A percentile compares a stretch with the other conserved stretches of the same genome.
These are phyloP conservation scores for Lithophane ornitopus DNA, from an alignment of 2,888 invertebrate genomes.

Conservation along the genomic window DNA sequence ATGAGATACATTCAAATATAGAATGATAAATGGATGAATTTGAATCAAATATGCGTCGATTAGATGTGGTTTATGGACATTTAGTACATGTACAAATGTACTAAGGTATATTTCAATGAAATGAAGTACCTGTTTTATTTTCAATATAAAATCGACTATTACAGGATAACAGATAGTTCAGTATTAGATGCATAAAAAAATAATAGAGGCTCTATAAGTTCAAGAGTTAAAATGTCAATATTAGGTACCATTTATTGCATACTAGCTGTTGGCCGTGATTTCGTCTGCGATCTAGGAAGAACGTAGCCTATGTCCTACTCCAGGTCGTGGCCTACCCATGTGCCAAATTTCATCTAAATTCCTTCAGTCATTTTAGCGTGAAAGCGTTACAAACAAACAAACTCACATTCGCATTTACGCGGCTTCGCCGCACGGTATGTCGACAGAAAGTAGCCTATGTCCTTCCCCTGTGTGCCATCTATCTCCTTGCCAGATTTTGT, in stretches of 20 bases:
- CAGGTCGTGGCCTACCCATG: too few species aligned
- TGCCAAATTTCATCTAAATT: too few species aligned
- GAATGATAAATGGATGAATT: conserved; percentile 37
- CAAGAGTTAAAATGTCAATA: background rate
- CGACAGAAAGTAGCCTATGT: too few species aligned
- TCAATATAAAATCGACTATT: background rate
- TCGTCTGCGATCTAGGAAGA: too few species aligned
- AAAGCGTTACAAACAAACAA: too few species aligned
- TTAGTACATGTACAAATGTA: background rate
- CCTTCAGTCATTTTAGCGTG: too few species aligned
- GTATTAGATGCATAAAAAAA: background rate
- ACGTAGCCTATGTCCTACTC: too few species aligned
- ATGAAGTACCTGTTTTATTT: background rate
- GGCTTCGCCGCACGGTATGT: too few species aligned
- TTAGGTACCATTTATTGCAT: background rate
- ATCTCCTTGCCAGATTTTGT: too few species aligned
- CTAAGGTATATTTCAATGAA: background rate
- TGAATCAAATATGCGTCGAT: conserved; percentile 50
- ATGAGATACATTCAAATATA: conserved; percentile 31
- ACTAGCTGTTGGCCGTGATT: too few species aligned
- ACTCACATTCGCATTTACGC: too few species aligned
- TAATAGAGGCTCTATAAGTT: background rate
- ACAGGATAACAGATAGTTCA: background rate
- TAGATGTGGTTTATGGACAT: conserved; percentile 5
- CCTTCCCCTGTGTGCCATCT: too few species aligned